Evolutionary conservation across 2,797 vertebrate species (phyloP), one percentile per base, ranked within the genome.

Genomic region (Epinephelus malabaricus): DNA sequence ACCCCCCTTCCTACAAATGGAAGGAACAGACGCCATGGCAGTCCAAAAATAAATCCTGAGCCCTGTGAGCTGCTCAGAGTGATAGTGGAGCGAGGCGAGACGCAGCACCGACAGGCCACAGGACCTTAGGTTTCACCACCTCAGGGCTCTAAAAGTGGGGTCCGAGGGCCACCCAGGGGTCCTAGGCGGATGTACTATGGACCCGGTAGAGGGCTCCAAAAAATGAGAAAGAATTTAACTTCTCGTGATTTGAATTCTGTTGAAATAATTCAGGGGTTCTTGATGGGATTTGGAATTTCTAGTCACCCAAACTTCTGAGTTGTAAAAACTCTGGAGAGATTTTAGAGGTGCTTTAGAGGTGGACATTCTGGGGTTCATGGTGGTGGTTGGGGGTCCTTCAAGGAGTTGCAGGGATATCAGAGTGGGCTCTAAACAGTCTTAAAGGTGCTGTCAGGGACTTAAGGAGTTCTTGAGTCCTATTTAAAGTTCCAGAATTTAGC

Each of bases 1-100:
- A 92, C 89, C 89, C 93, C 93, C 93, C 93, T 95, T 94, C 95
- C 94, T 95, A 92, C 95, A 95, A 96, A 95, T 92, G 92, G 92
- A 95, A 94, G 95, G 90, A 91, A 91, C 89, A 67, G 91, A 85
- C 94, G 91, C 95, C 94, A 95, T 95, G 92, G 84, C 72, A 74
- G 88, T 94, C 96, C 97, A 96, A 96, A 97, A 98, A 98, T 98
- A 98, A 94, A 94, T 73, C 79, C 85, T 81, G 90, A 93, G 80
- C 79, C 88, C 83, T 77, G 73, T 19, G 79, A 75, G 83, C 88
- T 83, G 88, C 89, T 92, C 89, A 85, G 90, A 92, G 93, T 90
- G 92, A 90, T 86, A 86, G 88, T 64, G 77, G 82, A 80, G 82
- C 46, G 80, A 86, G 60, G 78, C 51, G 45, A 83, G 86, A 79